These are phyloP conservation scores for Erethizon dorsatum DNA, from an alignment of 2,797 vertebrate species.

Conservation along the genomic window DNA sequence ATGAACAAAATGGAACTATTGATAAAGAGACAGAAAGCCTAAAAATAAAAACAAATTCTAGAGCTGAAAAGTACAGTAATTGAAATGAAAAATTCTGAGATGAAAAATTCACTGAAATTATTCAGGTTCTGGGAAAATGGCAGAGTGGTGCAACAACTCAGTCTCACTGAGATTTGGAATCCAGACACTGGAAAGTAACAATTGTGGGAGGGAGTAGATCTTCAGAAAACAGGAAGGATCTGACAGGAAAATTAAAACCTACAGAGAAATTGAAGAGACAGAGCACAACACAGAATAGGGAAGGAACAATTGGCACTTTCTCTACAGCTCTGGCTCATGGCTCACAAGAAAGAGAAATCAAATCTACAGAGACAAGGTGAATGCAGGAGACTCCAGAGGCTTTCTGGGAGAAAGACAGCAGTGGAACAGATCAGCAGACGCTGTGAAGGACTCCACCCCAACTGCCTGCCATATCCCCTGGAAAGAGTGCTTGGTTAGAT, in stretches of 20 bases:
- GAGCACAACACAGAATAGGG: neutral
- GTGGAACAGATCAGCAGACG: neutral
- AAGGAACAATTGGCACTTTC: neutral
- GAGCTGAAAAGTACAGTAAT: neutral
- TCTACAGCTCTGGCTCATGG: neutral
- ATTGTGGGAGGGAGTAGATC: neutral
- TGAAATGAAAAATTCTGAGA: neutral
- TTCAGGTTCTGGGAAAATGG: neutral
- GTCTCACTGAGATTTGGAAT: neutral
- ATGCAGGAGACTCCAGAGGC: neutral
- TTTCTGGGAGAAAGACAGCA: neutral
- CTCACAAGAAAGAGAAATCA: neutral
- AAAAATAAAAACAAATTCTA: conserved; percentile 29
- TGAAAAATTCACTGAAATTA: neutral
- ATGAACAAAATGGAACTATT: neutral
- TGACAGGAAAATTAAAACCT: neutral
- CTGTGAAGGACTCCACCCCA: neutral
- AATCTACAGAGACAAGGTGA: neutral
- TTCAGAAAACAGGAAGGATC: neutral
- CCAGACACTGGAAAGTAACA: neutral
- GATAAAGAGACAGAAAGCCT: neutral
- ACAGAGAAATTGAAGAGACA: neutral
- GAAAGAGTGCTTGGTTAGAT: neutral
- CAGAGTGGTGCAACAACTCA: neutral
- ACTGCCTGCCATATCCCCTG: neutral